These are phyloP conservation scores for Smittia sp. DNA, from an alignment of 2,888 invertebrate genomes.

Conservation along the genomic window DNA sequence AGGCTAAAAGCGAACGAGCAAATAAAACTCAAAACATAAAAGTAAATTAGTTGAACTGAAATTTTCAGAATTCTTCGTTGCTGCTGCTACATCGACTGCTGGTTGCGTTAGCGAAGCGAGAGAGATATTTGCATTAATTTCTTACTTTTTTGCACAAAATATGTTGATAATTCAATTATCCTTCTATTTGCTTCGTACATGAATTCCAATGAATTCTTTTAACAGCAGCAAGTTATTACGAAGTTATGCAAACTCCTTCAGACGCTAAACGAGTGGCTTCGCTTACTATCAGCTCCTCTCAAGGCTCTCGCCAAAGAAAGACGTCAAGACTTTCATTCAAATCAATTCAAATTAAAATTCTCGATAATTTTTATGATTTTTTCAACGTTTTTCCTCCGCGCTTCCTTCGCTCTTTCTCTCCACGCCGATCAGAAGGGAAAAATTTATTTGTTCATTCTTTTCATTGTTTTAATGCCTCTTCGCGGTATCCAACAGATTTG, in stretches of 20 bases:
- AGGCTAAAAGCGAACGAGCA: conserved; percentile 22
- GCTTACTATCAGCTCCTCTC: neutral
- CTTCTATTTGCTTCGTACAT: conserved; percentile 20
- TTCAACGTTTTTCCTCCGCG: neutral
- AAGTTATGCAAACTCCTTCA: neutral
- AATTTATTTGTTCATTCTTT: conserved; percentile 38
- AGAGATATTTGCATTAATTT: conserved; percentile 34
- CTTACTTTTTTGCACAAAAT: conserved; percentile 31
- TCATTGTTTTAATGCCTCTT: conserved; percentile 36
- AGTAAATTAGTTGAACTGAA: conserved; percentile 34
- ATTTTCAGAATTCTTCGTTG: conserved; percentile 11
- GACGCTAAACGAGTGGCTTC: neutral
- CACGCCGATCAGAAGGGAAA: neutral
- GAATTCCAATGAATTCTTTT: conserved; percentile 8
- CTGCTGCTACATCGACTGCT: neutral
- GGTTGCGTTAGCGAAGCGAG: neutral
- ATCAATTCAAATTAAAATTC: conserved; percentile 23
- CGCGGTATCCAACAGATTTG: conserved; percentile 34
- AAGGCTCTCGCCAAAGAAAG: neutral
- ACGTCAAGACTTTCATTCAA: neutral
- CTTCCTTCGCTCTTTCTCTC: neutral
- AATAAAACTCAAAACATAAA: conserved; percentile 33
- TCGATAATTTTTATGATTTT: conserved; percentile 13
- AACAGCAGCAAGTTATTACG: neutral
- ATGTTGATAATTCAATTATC: conserved; percentile 37